Evolutionary conservation across 2,797 vertebrate genomes (phyloP).

Genomic region (Spinus olivaceus): DNA sequence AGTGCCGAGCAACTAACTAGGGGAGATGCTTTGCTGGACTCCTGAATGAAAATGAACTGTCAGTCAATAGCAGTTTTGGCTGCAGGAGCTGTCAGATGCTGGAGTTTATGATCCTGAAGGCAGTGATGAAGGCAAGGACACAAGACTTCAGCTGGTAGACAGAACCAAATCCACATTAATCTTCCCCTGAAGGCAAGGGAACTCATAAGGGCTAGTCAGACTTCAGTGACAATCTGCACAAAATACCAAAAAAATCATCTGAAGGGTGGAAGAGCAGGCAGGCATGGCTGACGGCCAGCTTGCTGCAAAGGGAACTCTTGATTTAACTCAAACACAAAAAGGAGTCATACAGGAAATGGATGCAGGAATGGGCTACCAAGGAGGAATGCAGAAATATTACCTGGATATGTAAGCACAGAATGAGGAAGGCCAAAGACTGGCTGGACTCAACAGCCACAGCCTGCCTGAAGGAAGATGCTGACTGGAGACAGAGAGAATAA

Average conservation of each 20-base stretch:
- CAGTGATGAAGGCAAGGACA: neutral
- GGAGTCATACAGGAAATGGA: neutral
- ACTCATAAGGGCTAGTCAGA: neutral
- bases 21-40: neutral
- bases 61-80: neutral
- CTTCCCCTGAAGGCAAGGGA: neutral
- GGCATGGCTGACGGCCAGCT: neutral
- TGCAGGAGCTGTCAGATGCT: conserved; percentile 22
- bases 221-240: neutral
- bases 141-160: neutral
- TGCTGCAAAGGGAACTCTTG: neutral
- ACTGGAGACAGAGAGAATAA: neutral
- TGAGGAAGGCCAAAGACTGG: neutral
- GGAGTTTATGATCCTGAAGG: neutral
- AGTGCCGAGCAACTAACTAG: neutral
- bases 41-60: neutral
- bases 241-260: neutral
- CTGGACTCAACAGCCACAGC: neutral
- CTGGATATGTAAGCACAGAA: neutral
- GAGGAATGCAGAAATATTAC: neutral
- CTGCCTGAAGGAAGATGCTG: neutral
- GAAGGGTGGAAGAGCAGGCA: neutral
- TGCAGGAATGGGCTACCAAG: neutral
- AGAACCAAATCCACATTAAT: neutral
- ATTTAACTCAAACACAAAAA: neutral